Evolutionary conservation across 2,888 invertebrate genomes (phyloP).

Genomic region (Oscheius myriophilus): DNA sequence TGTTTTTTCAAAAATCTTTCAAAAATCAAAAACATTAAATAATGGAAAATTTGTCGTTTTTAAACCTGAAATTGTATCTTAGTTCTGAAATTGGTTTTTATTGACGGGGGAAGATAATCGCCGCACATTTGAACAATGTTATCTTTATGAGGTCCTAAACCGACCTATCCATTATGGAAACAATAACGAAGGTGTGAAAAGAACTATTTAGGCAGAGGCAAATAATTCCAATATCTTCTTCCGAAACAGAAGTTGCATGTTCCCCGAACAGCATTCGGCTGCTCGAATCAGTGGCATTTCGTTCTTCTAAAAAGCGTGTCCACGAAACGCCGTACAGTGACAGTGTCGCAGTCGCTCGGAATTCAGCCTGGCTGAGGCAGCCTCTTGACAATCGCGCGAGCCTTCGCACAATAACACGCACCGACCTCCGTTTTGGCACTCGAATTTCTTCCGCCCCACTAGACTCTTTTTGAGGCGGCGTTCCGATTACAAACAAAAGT

Average conservation of each 20-base stretch:
- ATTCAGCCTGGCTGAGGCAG: conserved; percentile 6
- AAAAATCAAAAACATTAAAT: too few species aligned
- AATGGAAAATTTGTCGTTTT: too few species aligned
- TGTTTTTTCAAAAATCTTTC: too few species aligned
- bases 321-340: not conserved
- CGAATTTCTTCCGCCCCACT: conserved; percentile 28
- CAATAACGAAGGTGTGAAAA: too few species aligned
- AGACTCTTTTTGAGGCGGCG: conserved; percentile 25
- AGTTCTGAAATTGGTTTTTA: too few species aligned
- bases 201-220: too few species aligned
- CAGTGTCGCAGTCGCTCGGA: not conserved
- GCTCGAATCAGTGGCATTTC: not conserved
- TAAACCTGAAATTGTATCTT: too few species aligned
- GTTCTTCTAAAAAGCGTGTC: not conserved
- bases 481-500: conserved; percentile 28
- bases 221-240: too few species aligned
- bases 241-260: not conserved
- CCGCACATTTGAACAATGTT: too few species aligned
- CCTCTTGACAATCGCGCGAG: conserved; percentile 21
- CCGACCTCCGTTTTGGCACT: conserved; percentile 30
- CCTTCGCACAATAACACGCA: conserved; percentile 18
- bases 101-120: too few species aligned
- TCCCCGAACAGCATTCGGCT: not conserved
- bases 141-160: too few species aligned
- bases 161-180: too few species aligned